Conservation (phyloP, 1,140 invertebrate genomes). For the Drosophila sproati region DNA sequence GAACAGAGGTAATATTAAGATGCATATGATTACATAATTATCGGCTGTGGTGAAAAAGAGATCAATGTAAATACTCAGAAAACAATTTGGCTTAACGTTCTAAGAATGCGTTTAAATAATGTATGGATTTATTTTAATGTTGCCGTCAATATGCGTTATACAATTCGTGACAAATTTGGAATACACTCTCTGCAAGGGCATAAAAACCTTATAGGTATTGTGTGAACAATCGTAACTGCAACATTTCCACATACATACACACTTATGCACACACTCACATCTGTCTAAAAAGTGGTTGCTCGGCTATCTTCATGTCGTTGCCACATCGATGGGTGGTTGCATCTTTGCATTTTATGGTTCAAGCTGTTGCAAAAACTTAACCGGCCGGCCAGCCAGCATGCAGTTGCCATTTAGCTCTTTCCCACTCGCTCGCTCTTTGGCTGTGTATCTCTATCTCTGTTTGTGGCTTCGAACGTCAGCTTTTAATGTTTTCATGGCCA, state of each 20-base stretch:
- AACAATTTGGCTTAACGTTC: no score
- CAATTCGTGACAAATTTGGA: conserved; percentile 10
- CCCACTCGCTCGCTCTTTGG: neutral
- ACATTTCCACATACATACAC: neutral
- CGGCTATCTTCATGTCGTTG: conserved; percentile 18
- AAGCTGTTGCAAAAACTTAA: conserved; percentile 17
- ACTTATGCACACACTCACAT: neutral
- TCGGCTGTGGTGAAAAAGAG: neutral
- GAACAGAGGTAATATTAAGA: conserved; percentile 2
- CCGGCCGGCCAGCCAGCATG: conserved; percentile 3
- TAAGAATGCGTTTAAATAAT: no score
- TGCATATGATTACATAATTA: conserved; percentile 52
- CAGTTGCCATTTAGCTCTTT: no score
- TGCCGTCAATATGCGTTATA: conserved; percentile 6
- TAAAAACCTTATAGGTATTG: conserved; percentile 1
- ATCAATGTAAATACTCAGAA: neutral
- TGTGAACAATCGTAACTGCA: neutral
- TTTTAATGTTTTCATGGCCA: conserved; percentile 74
- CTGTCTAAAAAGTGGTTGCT: conserved; percentile 8
- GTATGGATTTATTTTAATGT: neutral
- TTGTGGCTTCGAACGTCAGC: conserved; percentile 24
- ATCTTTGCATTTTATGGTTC: conserved; percentile 78
- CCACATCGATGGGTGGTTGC: conserved; percentile 35
- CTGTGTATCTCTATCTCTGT: neutral
- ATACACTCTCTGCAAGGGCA: neutral